Base-by-base conservation (phyloP, 2,113 vertebrate genomes). In the Petromus typicus region DNA sequence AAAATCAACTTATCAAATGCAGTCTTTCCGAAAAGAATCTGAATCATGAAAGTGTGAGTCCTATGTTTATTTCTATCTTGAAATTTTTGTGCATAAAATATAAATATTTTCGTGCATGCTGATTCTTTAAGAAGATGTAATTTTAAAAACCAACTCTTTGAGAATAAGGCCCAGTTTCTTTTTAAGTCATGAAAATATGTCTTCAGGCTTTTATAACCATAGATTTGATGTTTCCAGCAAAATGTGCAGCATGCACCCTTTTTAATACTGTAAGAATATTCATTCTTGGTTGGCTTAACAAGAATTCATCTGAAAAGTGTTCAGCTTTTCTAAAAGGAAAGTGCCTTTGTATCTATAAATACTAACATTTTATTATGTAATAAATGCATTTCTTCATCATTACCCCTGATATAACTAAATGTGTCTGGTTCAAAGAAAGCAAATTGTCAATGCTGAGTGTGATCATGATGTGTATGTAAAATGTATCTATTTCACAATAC, bases 251-350 rank as follows among this genome's bases (percentile, higher is more conserved):
- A 79, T 57, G 18, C 9, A 91, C 4, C 5, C 17, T 48, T 40
- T 69, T 89, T 56, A 85, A 61, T 85, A 81, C 87, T 88, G 51
- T 67, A 51, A 61, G 34, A 71, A 64, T 96, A 78, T 85, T 76
- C 56, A n/a, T 67, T 93, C 87, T 88, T 90, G 69, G 57, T 85
- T 96, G 59, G 11, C 5, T 89, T 94, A 67, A 92, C 18, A 93
- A 78, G 11, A 94, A 92, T 85, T 95, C 56, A 92, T 90, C 54
- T 81, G 13, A 83, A 95, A 78, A 80, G 14, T 57, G 0, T 73
- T 1, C 4, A 73, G 85, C 22, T 61, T 12, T 92, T 93, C 61
- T 93, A 9, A 94, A 91, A 71, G 17, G 56, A 90, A 71, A 80
- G 10, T 79, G 22, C 20, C 45, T 92, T 59, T 79, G 6, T 75